phyloP scores from a whole-genome alignment of 2,888 invertebrate genomes.

The Himalopsyche japonica region DNA sequence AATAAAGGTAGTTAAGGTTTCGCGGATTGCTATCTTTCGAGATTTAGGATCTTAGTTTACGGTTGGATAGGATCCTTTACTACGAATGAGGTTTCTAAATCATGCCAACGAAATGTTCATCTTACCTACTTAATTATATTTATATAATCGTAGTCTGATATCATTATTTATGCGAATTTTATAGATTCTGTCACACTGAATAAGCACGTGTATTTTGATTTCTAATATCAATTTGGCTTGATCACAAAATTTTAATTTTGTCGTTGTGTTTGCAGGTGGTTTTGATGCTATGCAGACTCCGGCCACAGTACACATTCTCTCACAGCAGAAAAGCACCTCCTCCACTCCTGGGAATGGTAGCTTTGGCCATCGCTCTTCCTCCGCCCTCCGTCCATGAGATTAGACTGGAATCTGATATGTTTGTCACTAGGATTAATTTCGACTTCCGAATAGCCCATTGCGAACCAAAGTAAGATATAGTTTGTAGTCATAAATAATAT shows the following conservation, averaged over 20 bases:
- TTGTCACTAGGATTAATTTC: conserved; percentile 93
- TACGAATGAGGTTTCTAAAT: too few relatives aligned
- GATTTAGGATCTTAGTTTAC: neutral
- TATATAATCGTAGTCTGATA: too few relatives aligned
- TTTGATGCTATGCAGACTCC: conserved; percentile 84
- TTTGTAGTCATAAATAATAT: conserved; percentile 28
- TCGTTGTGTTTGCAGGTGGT: conserved; percentile 72
- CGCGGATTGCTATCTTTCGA: conserved; percentile 13
- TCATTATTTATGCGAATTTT: too few relatives aligned
- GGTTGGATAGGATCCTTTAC: neutral
- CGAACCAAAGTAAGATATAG: conserved; percentile 80
- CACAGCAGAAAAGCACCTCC: conserved; percentile 87
- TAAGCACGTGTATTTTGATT: too few relatives aligned
- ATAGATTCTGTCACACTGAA: too few relatives aligned
- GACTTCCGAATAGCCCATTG: conserved; percentile 97
- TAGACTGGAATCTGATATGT: conserved; percentile 92
- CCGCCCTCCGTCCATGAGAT: conserved; percentile 98
- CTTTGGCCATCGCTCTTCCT: conserved; percentile 92
- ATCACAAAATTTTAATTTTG: neutral
- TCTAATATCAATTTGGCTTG: too few relatives aligned
- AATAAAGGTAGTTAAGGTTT: conserved; percentile 26
- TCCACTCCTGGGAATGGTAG: conserved; percentile 90
- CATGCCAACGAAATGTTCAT: too few relatives aligned
- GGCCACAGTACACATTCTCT: conserved; percentile 92
- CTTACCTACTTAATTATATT: too few relatives aligned